A percentile compares a stretch with the other conserved stretches of the same genome.
These are phyloP conservation scores for Melanotaenia duboulayi DNA, from an alignment of 2,113 vertebrate species.

Conservation along the genomic window DNA sequence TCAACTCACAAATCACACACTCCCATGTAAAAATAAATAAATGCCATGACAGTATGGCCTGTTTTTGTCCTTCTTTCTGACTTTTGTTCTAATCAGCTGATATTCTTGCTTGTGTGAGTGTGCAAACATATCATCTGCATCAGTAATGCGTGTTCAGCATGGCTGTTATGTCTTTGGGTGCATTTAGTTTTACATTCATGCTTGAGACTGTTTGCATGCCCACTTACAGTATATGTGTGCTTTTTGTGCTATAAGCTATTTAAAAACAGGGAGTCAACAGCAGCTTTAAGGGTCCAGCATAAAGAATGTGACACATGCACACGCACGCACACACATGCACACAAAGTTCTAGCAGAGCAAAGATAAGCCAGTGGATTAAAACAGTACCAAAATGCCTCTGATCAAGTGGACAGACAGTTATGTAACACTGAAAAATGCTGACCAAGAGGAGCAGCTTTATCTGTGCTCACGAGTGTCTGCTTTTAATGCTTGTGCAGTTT, in stretches of 20 bases:
- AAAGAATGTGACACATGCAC: conserved; percentile 32
- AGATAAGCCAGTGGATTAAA: conserved; percentile 67
- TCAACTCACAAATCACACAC: too few relatives aligned
- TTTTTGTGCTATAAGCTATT: conserved; percentile 24
- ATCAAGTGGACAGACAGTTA: conserved; percentile 62
- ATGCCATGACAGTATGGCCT: too few relatives aligned
- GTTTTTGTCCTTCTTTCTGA: too few relatives aligned
- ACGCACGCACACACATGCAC: conserved; percentile 9
- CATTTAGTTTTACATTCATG: neutral
- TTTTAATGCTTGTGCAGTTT: conserved; percentile 10
- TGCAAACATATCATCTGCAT: too few relatives aligned
- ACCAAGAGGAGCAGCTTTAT: conserved; percentile 38
- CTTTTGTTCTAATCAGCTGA: too few relatives aligned
- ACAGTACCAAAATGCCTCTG: conserved; percentile 49
- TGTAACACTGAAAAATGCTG: conserved; percentile 61
- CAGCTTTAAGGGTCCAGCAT: conserved; percentile 38
- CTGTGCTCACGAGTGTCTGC: neutral
- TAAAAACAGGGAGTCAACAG: conserved; percentile 42
- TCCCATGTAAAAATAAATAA: neutral
- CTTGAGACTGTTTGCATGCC: conserved; percentile 21
- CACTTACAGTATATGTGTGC: conserved; percentile 25
- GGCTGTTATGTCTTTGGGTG: neutral
- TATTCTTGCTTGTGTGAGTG: too few relatives aligned
- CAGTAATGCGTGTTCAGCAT: neutral
- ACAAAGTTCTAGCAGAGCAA: conserved; percentile 18